Conservation (phyloP, 2,113 vertebrate genomes). For the Limnothrissa miodon region DNA sequence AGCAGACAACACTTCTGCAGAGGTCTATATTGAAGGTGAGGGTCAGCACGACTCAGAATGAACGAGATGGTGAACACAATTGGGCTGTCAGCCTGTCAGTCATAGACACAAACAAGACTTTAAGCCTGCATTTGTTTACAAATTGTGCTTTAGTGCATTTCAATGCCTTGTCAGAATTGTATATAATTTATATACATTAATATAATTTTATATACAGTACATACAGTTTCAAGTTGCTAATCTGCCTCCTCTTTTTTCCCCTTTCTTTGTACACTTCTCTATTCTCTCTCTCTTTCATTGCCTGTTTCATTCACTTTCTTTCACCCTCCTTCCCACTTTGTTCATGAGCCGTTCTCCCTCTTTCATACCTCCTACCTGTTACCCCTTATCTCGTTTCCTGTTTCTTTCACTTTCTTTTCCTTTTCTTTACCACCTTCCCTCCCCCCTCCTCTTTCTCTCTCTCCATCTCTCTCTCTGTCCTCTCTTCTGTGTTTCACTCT, state of each 20-base stretch:
- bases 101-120: neutral
- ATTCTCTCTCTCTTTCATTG: neutral
- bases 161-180: neutral
- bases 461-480: constrained; percentile 10
- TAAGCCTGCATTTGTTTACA: neutral
- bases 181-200: neutral
- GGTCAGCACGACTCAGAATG: neutral
- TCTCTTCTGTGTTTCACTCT: neutral
- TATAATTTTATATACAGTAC: neutral
- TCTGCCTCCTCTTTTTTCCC: neutral
- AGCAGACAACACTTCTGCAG: constrained; percentile 91
- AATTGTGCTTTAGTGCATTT: neutral
- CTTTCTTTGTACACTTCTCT: neutral
- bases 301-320: neutral
- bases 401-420: neutral
- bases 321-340: neutral
- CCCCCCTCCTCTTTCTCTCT: neutral
- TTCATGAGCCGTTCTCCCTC: neutral
- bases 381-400: neutral
- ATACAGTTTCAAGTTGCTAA: constrained; percentile 12
- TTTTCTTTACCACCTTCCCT: neutral
- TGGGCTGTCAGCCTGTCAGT: neutral
- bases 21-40: constrained; percentile 97
- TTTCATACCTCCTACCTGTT: neutral
- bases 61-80: neutral